Evolutionary conservation across 1,140 invertebrate genomes (phyloP), one percentile per base, ranked within the genome.

Genomic region (Scaptomyza hsui): DNA sequence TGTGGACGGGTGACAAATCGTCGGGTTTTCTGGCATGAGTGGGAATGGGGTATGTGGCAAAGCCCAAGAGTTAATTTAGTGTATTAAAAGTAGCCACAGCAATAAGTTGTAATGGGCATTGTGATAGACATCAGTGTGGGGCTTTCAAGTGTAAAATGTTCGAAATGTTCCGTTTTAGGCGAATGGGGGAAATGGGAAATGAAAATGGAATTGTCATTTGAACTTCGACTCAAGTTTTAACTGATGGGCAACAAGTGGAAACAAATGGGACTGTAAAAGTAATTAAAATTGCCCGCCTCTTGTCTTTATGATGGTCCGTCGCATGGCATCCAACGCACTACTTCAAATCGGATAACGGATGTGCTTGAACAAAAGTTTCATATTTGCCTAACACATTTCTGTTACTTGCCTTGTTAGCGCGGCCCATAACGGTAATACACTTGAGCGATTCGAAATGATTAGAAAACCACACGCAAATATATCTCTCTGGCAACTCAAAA

Each of bases 51-150:
- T 9, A 12, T 6, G 5, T 21, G 13, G 21, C 18, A 19, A 26
- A 16, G 57, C 45, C 26, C 49, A 42, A 82, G 85, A 83, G 80
- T 83, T 83, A 83, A 83, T 83, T 83, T 85, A 79, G 80, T 83
- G 80, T 85, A 83, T 85, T 79, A 83, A 85, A 79, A 85, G 79
- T 85, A 76, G 80, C 79, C 79, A 44, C 78, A 74, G 72, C 80
- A 82, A 82, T 82, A 83, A 83, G 71, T 82, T 83, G 78, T 72
- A 83, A 82, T 75, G 80, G 71, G 61, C 39, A 61, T 51, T 62
- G 62, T 70, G 80, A 83, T 83, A 85, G 72, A 79, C 72, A 79
- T 85, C 79, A 45, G 29, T 29, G 47, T 32, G 41, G 24, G 18
- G 53, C 79, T 65, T 68, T 85, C 76, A 69, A 75, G 72, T 81